Evolutionary conservation across 2,888 invertebrate species (phyloP), one percentile per base, ranked within the genome.

Genomic region (Polyploca ridens): DNA sequence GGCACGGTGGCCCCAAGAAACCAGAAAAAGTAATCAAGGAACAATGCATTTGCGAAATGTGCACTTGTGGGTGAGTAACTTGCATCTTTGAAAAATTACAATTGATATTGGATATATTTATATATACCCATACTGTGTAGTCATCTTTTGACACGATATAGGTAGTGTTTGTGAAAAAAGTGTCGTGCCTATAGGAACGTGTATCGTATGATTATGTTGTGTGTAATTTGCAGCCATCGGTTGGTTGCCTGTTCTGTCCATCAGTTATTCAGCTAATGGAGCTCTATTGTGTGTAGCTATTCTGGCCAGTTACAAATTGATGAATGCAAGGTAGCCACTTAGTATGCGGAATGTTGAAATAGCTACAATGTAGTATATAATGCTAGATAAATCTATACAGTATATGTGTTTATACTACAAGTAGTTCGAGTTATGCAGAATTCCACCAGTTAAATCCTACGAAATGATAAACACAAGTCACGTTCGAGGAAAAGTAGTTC

Each of bases 31-130:
- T 86, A 60, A 88, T 93, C 73, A 97, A 96, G 84, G 98, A 98
- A 83, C 97, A 97, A 88, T 98, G 98, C 88, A 97, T 98, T 81
- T 98, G 98, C 86, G 97, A 98, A 93, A 96, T 98, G 71, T 98
- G 98, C 88, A 98, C 97, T 82, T 98, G 98, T 93, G 98, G 98
- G 98, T 98, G 90, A 96, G 97, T 95, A 41, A 3, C 41, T 41
- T 41, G 13, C 13, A 62, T 14, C 11, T 16, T 16, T 49, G 16
- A 38, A 16, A 16, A 0, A 3, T 35, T 35, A 3, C 4, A 7
- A 35, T 35, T 35, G 5, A 35, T 35, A 35, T 35, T 35, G 7
- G 7, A 35, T 57, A 46, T n/a, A n/a, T n/a, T n/a, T n/a, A n/a
- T n/a, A n/a, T n/a, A n/a, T n/a, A n/a, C n/a, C n/a, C n/a, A n/a